These are phyloP conservation scores for Micromesistius poutassou DNA, from an alignment of 2,797 vertebrate genomes.

Conservation along the genomic window DNA sequence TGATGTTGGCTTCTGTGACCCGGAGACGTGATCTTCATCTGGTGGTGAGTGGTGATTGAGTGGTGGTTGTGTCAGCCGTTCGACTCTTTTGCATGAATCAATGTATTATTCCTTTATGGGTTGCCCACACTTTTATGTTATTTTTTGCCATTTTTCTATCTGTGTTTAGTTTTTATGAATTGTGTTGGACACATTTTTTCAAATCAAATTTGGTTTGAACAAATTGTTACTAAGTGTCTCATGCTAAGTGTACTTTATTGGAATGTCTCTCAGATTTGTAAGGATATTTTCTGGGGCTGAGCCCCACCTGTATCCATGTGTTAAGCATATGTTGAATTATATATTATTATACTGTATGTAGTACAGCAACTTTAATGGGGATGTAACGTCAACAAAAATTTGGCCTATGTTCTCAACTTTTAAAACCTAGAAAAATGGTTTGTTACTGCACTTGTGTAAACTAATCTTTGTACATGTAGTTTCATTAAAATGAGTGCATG, in stretches of 20 bases:
- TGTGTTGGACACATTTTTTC: constrained; percentile 50
- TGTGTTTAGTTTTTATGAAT: constrained; percentile 54
- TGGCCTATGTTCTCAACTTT: constrained; percentile 67
- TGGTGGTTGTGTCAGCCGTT: constrained; percentile 21
- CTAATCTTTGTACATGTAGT: constrained; percentile 78
- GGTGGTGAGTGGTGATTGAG: constrained; percentile 9
- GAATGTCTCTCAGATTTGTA: constrained; percentile 55
- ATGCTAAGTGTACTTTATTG: constrained; percentile 72
- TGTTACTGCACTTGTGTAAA: constrained; percentile 72
- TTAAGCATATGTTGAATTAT: constrained; percentile 36
- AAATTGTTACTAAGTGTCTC: constrained; percentile 38
- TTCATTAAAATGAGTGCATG: constrained; percentile 88
- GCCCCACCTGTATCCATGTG: constrained; percentile 37
- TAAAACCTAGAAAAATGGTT: constrained; percentile 69
- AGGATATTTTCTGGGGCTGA: constrained; percentile 27
- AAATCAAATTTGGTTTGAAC: constrained; percentile 52
- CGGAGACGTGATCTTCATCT: not conserved
- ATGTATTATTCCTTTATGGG: constrained; percentile 35
- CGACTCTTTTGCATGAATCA: constrained; percentile 38
- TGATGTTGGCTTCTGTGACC: not conserved
- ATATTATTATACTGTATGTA: constrained; percentile 30
- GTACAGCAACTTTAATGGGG: constrained; percentile 42
- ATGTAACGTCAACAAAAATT: constrained; percentile 43
- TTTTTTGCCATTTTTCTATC: not conserved
- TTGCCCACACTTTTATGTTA: not conserved